These are phyloP conservation scores for Rhagonycha lutea DNA, from an alignment of 2,888 invertebrate genomes.

Conservation along the genomic window DNA sequence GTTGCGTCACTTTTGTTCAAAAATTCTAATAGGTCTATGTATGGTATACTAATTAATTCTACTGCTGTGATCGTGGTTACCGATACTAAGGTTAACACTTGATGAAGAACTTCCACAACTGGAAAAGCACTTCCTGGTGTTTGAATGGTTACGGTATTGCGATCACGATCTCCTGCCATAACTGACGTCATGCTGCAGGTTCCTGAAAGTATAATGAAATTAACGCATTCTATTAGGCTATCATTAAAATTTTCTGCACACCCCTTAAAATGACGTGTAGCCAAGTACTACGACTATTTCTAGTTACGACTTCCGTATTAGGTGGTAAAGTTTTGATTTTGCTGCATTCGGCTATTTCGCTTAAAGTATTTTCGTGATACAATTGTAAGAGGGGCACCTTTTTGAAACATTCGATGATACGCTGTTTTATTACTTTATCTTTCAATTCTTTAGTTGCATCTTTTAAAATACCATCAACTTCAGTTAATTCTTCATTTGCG, in stretches of 20 bases:
- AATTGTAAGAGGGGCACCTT: constrained; percentile 24
- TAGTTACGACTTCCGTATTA: constrained; percentile 4
- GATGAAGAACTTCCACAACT: constrained; percentile 28
- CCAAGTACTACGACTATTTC: not conserved
- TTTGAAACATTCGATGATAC: constrained; percentile 18
- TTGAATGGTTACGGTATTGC: constrained; percentile 13
- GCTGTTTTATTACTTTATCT: constrained; percentile 22
- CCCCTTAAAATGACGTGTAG: constrained; percentile 29
- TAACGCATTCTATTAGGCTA: not conserved
- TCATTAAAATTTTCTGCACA: not conserved
- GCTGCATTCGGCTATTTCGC: constrained; percentile 6
- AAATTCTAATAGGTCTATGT: constrained; percentile 13
- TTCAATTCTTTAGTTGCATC: constrained; percentile 26
- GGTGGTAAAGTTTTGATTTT: constrained; percentile 23
- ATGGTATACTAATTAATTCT: constrained; percentile 26
- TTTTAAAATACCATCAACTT: constrained; percentile 19
- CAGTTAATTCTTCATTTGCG: constrained; percentile 47
- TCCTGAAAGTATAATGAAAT: constrained; percentile 4
- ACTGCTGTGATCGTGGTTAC: constrained; percentile 28
- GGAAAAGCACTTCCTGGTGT: constrained; percentile 29
- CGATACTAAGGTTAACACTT: constrained; percentile 17
- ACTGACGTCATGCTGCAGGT: constrained; percentile 24
- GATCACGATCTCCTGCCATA: constrained; percentile 28
- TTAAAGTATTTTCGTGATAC: not conserved
- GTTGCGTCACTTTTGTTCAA: constrained; percentile 8